phyloP scores from a whole-genome alignment of 2,797 vertebrate species.

The Merluccius polli region DNA sequence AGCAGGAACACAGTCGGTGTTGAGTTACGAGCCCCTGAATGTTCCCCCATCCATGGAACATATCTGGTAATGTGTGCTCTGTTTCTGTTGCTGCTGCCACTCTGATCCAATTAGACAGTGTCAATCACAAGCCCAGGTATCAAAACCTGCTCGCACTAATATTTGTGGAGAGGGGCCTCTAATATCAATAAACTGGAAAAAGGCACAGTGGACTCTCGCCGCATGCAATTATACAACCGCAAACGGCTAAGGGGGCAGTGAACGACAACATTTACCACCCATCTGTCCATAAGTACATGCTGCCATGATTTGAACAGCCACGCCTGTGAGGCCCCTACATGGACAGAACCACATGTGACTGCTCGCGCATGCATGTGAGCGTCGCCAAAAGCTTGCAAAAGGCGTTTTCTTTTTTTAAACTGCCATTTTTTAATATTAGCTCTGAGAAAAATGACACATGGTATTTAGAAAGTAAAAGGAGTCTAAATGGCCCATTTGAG shows the following conservation, averaged over 20 bases:
- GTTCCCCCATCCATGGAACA: slow-evolving; percentile 42
- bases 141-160: slow-evolving; percentile 62
- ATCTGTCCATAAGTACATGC: slow-evolving; percentile 46
- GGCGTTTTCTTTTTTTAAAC: slow-evolving; percentile 55
- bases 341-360: background rate
- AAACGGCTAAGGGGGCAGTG: slow-evolving; percentile 49
- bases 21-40: slow-evolving; percentile 42
- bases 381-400: slow-evolving; percentile 37
- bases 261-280: slow-evolving; percentile 69
- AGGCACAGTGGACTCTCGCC: slow-evolving; percentile 33
- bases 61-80: slow-evolving; percentile 58
- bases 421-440: slow-evolving; percentile 75
- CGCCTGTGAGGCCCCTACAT: slow-evolving; percentile 31
- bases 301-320: slow-evolving; percentile 43
- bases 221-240: slow-evolving; percentile 63
- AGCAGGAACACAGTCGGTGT: slow-evolving; percentile 39
- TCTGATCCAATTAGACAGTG: slow-evolving; percentile 66
- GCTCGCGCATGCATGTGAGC: background rate
- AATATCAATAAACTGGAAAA: slow-evolving; percentile 66
- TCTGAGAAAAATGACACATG: slow-evolving; percentile 72
- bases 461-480: slow-evolving; percentile 75
- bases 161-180: slow-evolving; percentile 65
- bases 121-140: slow-evolving; percentile 66
- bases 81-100: slow-evolving; percentile 50
- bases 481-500: slow-evolving; percentile 75